Base-by-base conservation (phyloP, 2,797 vertebrate species). In the Enteromius mattozi region DNA sequence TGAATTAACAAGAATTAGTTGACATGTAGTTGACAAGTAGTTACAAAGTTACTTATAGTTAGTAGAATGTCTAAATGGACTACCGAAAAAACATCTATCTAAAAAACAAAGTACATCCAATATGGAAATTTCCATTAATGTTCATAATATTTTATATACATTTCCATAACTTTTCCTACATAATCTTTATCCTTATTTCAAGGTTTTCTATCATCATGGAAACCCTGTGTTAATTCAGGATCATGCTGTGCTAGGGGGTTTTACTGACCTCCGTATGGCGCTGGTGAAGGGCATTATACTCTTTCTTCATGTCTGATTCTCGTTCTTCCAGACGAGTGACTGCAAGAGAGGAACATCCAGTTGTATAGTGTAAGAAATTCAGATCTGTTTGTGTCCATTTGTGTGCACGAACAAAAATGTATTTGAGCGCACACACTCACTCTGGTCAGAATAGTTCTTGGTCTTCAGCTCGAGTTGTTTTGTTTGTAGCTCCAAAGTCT, bases 301-400 rank as follows among this genome's bases (percentile, higher is more conserved):
- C 98, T 88, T 98, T 99, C 96, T 99, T 99, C 98, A 98, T 98
- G 91, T 99, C 98, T 0, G 97, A 96, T 87, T 99, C 98, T 66
- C 98, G 95, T 81, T 99, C 98, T 89, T 99, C 98, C 91, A 99
- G 87, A 47, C 98, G 95, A 85, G 97, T 96, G 92, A 99, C 98
- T 99, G 85, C 0, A 76, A 2, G 13, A 72, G 35, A 82, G 24
- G 49, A 54, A 68, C 24, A 61, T 63, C 42, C 24, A 78, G 16
- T 61, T 14, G 51, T 33, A 59, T 30, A 66, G 8, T 37, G 12
- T n/a, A 61, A 54, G 21, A 63, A n/a, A 6, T 42, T 33, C 9
- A 49, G 12, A 27, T 72, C 40, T 78, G 68, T 75, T 68, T 56
- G 81, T 81, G 49, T 19, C 51, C 19, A 59, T 49, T 30, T 42